Base-by-base conservation (phyloP, 2,113 vertebrate genomes). In the Ochotona curzoniae region DNA sequence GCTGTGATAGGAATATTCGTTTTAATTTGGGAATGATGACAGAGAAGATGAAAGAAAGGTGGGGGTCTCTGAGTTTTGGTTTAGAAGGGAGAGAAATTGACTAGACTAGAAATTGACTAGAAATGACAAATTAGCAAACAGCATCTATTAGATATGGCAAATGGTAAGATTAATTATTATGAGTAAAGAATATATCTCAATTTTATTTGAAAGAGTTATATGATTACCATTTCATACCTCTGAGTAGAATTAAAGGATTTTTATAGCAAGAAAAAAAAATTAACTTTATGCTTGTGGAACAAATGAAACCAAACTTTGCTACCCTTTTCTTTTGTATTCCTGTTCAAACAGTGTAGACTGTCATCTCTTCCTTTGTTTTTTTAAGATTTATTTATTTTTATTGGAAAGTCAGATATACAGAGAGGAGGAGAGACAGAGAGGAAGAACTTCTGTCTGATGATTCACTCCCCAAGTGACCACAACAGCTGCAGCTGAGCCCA, bases 41-140 rank as follows among this genome's bases (percentile, higher is more conserved):
- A 51, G 75, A 60, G 61, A 63, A 15, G 47, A 47, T n/a, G 32
- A 85, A 57, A 38, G 44, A 70, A 81, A 66, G 32, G 54, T 30
- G 21, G 44, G 38, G 30, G 4, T 87, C 66, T 71, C 15, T 60
- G 47, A 73, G 57, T 30, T 69, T 92, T 60, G 28, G 12, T 32
- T 86, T 67, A 79, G 54, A 60, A 60, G 35, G 30, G 21, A 67
- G 35, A 94, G 66, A 66, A 90, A 96, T 95, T 92, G 83, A 60
- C 28, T 71, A 79, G 20, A 38, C n/a, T n/a, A 94, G 66, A 66
- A 90, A 96, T 95, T 92, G 83, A 60, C 28, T 71, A 79, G 20
- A 38, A 86, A 86, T 57, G 66, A 8, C 87, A 90, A 71, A 10
- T 75, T 89, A 76, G 60, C 83, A 73, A 67, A 93, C 94, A 82